Evolutionary conservation across 2,888 invertebrate species (phyloP), one percentile per base, ranked within the genome.

Genomic region (Neoscelio sp.): DNA sequence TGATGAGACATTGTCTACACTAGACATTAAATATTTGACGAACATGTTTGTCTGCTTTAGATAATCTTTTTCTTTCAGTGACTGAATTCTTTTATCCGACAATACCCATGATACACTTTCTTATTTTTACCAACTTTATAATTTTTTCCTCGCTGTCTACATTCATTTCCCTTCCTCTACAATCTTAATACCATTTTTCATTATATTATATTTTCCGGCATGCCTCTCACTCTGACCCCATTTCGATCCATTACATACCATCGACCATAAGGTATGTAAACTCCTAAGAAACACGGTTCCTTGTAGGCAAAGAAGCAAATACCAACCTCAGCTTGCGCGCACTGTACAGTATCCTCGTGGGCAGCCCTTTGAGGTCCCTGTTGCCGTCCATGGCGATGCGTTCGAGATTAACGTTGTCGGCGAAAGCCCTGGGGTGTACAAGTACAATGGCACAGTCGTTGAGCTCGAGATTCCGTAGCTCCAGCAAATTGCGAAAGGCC

Each of bases 401-500:
- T 88, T 96, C 95, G 82, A 96, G 91, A 87, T 96, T 95, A 26
- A 96, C 95, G 90, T 96, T 96, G 91, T 96, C 96, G 75, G 95
- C 95, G 89, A 96, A 96, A 58, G 96, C 95, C 89, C 96, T 91
- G 15, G 95, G 92, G 91, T 96, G 95, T 83, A 97, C 94, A 87
- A 92, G 93, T 80, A 92, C 92, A 82, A 97, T 87, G 58, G 85
- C 82, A 73, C 90, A 89, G 58, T 89, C 85, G 58, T 88, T 85
- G 86, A 97, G 91, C 88, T 94, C 94, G 86, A 97, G 92, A 88
- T 93, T 94, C 88, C 94, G 94, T 83, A 97, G 92, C 90, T 96
- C 95, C 90, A 96, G 96, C 71, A 98, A 93, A 89, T 96, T 96
- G 86, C 95, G 93, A 88, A 97, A 96, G 79, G 96, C 96, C 62